Conservation (phyloP, 1,140 invertebrate genomes). For the Apis cerana region DNA sequence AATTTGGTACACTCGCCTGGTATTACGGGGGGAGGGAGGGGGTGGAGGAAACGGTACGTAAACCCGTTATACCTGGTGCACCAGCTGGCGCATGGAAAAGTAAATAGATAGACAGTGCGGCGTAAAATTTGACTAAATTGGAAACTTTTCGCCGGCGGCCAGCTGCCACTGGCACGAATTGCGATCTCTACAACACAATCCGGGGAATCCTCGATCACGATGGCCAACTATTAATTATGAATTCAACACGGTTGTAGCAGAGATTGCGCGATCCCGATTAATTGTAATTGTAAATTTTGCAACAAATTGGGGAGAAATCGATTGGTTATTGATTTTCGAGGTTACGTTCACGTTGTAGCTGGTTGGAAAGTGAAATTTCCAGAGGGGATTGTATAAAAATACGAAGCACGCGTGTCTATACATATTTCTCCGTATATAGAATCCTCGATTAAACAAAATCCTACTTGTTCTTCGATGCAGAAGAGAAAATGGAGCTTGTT, state of each 20-base stretch:
- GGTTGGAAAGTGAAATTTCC: too few relatives aligned
- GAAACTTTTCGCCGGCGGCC: constrained; percentile 47
- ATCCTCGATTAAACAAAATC: too few relatives aligned
- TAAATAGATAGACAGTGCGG: constrained; percentile 61
- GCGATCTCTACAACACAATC: background rate
- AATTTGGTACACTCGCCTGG: constrained; percentile 52
- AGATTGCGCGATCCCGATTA: background rate
- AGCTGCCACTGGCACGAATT: constrained; percentile 20
- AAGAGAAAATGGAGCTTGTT: too few relatives aligned
- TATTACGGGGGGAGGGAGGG: constrained; percentile 15
- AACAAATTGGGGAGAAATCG: too few relatives aligned
- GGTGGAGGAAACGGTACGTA: constrained; percentile 48
- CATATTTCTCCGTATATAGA: too few relatives aligned
- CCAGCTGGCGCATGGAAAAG: constrained; percentile 60
- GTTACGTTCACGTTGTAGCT: too few relatives aligned
- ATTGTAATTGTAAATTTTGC: too few relatives aligned
- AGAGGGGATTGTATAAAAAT: too few relatives aligned
- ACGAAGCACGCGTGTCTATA: too few relatives aligned
- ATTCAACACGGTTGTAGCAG: background rate
- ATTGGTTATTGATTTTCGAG: too few relatives aligned
- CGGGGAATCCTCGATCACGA: background rate
- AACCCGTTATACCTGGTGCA: constrained; percentile 51
- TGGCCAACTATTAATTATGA: constrained; percentile 23
- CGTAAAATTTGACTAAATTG: constrained; percentile 62
- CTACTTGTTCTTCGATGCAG: too few relatives aligned